These are phyloP conservation scores for Caerostris extrusa DNA, from an alignment of 1,140 invertebrate genomes.

Conservation along the genomic window DNA sequence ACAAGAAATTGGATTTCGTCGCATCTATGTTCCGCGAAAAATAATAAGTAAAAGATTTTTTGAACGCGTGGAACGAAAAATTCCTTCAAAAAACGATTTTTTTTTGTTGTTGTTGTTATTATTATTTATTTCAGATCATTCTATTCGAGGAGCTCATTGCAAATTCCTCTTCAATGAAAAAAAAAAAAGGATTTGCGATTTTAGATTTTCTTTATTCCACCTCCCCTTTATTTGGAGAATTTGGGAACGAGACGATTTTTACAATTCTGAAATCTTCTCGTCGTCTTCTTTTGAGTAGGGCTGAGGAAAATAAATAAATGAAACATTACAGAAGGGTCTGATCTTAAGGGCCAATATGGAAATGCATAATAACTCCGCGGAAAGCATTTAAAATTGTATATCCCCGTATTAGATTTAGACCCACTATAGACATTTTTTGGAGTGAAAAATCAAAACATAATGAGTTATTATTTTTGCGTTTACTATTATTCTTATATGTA, in stretches of 20 bases:
- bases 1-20: conserved; percentile 12
- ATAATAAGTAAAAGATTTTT: neutral
- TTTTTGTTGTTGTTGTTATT: neutral
- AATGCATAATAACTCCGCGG: no score
- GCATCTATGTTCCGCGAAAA: neutral
- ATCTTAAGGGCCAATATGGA: no score
- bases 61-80: neutral
- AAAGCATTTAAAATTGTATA: no score
- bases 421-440: no score
- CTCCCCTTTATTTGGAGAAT: neutral
- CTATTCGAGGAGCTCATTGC: neutral
- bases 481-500: no score
- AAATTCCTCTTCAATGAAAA: neutral
- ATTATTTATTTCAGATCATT: no score
- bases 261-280: neutral
- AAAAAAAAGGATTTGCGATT: neutral
- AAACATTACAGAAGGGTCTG: no score
- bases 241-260: neutral
- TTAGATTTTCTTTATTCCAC: neutral
- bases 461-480: no score
- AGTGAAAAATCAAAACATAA: no score
- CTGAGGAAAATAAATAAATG: neutral
- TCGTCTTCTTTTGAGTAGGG: neutral
- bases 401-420: no score
- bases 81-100: neutral